Evolutionary conservation across 2,888 invertebrate genomes (phyloP).

Genomic region (Ethmia dodecea): DNA sequence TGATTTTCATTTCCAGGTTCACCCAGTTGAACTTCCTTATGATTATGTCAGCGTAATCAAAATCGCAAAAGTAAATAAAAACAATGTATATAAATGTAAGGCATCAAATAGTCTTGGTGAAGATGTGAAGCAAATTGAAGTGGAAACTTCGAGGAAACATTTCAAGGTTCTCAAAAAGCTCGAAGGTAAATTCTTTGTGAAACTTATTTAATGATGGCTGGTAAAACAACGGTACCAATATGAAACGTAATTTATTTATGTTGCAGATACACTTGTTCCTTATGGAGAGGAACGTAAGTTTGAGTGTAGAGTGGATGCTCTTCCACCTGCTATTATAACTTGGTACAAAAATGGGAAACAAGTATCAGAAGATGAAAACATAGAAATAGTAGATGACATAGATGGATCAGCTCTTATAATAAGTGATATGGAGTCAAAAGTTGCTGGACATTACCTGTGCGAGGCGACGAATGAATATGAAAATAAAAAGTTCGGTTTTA

Average conservation of each 20-base stretch:
- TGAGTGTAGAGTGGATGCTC: constrained; percentile 31
- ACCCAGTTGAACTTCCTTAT: constrained; percentile 35
- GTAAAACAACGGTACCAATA: too few species aligned
- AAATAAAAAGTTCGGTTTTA: too few species aligned
- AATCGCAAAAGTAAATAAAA: constrained; percentile 28
- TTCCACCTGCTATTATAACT: constrained; percentile 29
- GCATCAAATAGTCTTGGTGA: constrained; percentile 32
- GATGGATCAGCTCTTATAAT: too few species aligned
- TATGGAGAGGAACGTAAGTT: constrained; percentile 25
- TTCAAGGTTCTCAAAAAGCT: constrained; percentile 27
- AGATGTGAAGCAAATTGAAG: constrained; percentile 16
- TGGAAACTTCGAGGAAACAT: constrained; percentile 22
- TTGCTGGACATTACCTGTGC: too few species aligned
- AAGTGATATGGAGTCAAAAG: too few species aligned
- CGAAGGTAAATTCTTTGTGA: constrained; percentile 28
- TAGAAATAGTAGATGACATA: too few species aligned
- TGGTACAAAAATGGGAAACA: constrained; percentile 33
- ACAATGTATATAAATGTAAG: constrained; percentile 35
- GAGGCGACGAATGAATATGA: too few species aligned
- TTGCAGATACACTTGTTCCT: constrained; percentile 29
- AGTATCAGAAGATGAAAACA: too few species aligned
- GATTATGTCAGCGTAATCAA: constrained; percentile 35
- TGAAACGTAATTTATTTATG: too few species aligned
- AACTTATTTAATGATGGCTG: too few species aligned
- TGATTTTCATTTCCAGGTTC: too few species aligned